These are phyloP conservation scores for Idaea aversata DNA, from an alignment of 2,888 invertebrate species.

Conservation along the genomic window DNA sequence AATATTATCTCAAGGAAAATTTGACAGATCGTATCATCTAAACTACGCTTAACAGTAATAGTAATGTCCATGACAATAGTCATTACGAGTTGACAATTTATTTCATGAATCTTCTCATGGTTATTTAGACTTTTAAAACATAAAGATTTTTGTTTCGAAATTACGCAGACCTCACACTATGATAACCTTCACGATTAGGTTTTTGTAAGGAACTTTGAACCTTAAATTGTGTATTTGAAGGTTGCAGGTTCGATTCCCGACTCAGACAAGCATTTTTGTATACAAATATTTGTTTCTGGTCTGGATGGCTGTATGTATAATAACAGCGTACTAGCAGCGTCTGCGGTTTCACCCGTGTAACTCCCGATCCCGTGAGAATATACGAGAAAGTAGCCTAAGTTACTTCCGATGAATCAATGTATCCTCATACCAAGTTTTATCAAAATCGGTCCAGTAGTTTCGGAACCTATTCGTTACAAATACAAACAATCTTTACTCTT, in stretches of 20 bases:
- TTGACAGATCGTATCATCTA: constrained; percentile 67
- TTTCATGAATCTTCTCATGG: constrained; percentile 59
- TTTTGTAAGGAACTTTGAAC: constrained; percentile 30
- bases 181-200: constrained; percentile 46
- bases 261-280: no score
- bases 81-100: constrained; percentile 66
- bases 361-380: no score
- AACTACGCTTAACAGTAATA: constrained; percentile 68
- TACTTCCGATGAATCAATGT: no score
- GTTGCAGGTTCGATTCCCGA: background rate
- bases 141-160: constrained; percentile 39
- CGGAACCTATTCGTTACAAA: no score
- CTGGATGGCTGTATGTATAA: no score
- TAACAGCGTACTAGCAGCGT: no score
- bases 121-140: constrained; percentile 40
- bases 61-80: constrained; percentile 54
- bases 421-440: no score
- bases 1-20: constrained; percentile 59
- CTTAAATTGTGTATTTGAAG: constrained; percentile 10
- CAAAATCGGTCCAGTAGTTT: no score
- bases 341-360: no score
- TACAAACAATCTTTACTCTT: no score
- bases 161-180: constrained; percentile 64
- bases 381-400: no score
- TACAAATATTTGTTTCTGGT: no score